Evolutionary conservation across 2,888 invertebrate genomes (phyloP), one percentile per base, ranked within the genome.

Genomic region (Tipula unca): DNA sequence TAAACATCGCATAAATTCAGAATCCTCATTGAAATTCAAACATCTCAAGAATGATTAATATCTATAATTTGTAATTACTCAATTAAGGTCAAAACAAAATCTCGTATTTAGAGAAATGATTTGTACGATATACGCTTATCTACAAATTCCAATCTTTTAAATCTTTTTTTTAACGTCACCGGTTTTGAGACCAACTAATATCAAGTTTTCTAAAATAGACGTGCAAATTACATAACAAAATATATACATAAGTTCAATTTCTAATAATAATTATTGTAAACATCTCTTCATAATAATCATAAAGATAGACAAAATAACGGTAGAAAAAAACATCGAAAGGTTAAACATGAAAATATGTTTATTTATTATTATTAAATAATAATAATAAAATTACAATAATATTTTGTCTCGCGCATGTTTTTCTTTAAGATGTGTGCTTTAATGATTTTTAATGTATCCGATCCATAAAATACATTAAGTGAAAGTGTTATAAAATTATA

Each of bases 401-500:
- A 25, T 69, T 17, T 69, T 69, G 69, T 69, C 69, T 69, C 69
- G 69, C 13, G 69, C 20, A 69, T 69, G 69, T 10, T 69, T 69
- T 25, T 69, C 69, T 25, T 69, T 10, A 25, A 69, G 69, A 48
- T 48, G 48, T 48, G n/a, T 48, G 48, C 10, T 25, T 69, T 69
- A 69, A 69, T 25, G 69, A 20, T 69, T 69, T 69, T 69, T 69
- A 69, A 25, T 69, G 69, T 69, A 69, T 69, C 69, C 69, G 25
- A 69, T 69, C 69, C 25, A 69, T 54, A 54, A 54, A 17, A 17
- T 69, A 69, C 69, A 25, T 69, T 69, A 69, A 69, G 69, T 69
- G 69, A 69, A 69, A 69, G 69, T 69, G 69, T 69, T 69, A 69
- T 69, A 69, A 69, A 69, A 69, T 69, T 69, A 69, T 69, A 69